Base-by-base conservation (phyloP, 2,113 vertebrate species). In the Nyctereutes procyonoides region DNA sequence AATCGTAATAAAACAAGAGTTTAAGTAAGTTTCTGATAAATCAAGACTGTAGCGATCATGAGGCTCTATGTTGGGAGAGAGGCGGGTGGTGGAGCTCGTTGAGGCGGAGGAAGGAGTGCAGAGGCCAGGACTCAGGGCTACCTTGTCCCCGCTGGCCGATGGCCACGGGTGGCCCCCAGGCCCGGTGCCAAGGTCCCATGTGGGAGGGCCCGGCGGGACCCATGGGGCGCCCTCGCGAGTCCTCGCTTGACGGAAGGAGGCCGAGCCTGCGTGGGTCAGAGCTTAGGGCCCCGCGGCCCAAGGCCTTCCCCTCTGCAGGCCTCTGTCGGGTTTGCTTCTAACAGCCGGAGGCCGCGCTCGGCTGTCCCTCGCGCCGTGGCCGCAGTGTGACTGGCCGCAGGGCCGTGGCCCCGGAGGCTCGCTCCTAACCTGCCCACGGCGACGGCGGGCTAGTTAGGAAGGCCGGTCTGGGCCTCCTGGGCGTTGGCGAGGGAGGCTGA, bases 401-500 rank as follows among this genome's bases (percentile, higher is more conserved):
- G 3, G 1, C 53, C 0, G 17, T 5, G 51, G 56, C 55, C 87
- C 8, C 0, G 0, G 12, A 11, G 8, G 22, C 77, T 32, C 16
- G 1, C n/a, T 38, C 8, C 38, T 30, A 16, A 6, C 43, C 43
- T 43, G 43, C 43, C 43, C 43, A 43, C 43, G 38, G 56, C 48
- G 76, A 67, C 60, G 3, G 56, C 1, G 35, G 74, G 4, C 16
- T 8, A 24, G 26, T 60, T 84, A 20, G 30, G n/a, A 17, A 26
- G 71, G 73, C 43, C 97, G 95, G 71, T 80, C 43, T 81, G 58
- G 5, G 26, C 89, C 51, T 48, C 26, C 84, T 67, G 88, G 96
- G 85, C 58, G 86, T 89, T 96, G 95, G 93, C 96, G 97, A 87
- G 95, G 96, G 95, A 96, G 86, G 79, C 97, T 93, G 83, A 93